phyloP scores from a whole-genome alignment of 2,888 invertebrate genomes.

The Machimus rusticus region DNA sequence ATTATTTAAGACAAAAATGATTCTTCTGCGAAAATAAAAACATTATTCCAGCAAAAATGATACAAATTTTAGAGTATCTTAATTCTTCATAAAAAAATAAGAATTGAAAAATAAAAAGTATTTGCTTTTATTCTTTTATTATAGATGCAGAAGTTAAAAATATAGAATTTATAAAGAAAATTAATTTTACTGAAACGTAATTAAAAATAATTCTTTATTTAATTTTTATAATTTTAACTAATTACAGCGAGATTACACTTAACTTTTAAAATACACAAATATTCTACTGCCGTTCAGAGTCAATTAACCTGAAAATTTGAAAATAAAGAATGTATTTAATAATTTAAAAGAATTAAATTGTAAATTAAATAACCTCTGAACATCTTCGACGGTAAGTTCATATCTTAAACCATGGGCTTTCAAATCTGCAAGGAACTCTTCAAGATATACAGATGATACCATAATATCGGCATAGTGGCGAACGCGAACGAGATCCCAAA shows the following conservation, averaged over 20 bases:
- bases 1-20: constrained; percentile 58
- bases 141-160: no score
- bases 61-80: no score
- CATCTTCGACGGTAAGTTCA: neutral
- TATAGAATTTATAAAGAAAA: no score
- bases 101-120: no score
- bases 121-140: no score
- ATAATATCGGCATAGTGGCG: neutral
- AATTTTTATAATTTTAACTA: neutral
- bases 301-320: neutral
- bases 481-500: neutral
- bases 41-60: neutral
- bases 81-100: no score
- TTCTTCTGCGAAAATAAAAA: neutral
- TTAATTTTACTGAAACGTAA: no score
- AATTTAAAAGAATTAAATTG: neutral
- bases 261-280: neutral
- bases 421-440: neutral
- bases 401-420: neutral
- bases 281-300: neutral
- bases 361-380: neutral
- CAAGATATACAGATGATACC: neutral
- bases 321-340: neutral
- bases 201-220: neutral
- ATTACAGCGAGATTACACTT: neutral